These are phyloP conservation scores for Ornithorhynchus anatinus DNA, from an alignment of 2,113 vertebrate species.

Conservation along the genomic window DNA sequence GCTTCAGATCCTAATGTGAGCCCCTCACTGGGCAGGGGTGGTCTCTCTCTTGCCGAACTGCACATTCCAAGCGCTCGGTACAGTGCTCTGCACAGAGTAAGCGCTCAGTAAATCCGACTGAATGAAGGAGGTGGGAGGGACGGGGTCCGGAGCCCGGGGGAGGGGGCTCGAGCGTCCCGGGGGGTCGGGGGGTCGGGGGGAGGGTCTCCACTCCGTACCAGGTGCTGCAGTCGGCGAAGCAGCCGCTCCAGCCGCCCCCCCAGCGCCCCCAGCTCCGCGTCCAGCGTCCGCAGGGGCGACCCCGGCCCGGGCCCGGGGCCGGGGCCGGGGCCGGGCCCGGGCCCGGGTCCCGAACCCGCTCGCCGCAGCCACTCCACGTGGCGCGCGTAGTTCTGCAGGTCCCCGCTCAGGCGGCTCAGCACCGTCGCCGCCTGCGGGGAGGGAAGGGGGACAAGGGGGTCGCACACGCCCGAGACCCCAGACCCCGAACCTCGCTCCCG, in stretches of 20 bases:
- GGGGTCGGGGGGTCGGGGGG: neutral
- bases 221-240: slow-evolving; percentile 47
- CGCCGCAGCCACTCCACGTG: slow-evolving; percentile 54
- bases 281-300: slow-evolving; percentile 37
- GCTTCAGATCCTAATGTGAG: neutral
- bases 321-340: slow-evolving; percentile 17
- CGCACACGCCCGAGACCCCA: neutral
- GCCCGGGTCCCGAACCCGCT: neutral
- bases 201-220: slow-evolving; percentile 20
- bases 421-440: slow-evolving; percentile 6
- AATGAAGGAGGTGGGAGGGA: neutral
- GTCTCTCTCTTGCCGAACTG: neutral
- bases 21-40: neutral
- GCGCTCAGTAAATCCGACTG: neutral
- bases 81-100: neutral
- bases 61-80: neutral
- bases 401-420: slow-evolving; percentile 28
- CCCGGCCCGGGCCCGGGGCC: slow-evolving; percentile 41
- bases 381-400: slow-evolving; percentile 42
- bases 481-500: too few relatives aligned
- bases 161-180: neutral
- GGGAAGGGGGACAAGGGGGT: neutral
- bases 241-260: slow-evolving; percentile 48
- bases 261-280: slow-evolving; percentile 37
- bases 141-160: neutral